These are phyloP conservation scores for Remorina albescens DNA, from an alignment of 2,797 vertebrate species.

Conservation along the genomic window DNA sequence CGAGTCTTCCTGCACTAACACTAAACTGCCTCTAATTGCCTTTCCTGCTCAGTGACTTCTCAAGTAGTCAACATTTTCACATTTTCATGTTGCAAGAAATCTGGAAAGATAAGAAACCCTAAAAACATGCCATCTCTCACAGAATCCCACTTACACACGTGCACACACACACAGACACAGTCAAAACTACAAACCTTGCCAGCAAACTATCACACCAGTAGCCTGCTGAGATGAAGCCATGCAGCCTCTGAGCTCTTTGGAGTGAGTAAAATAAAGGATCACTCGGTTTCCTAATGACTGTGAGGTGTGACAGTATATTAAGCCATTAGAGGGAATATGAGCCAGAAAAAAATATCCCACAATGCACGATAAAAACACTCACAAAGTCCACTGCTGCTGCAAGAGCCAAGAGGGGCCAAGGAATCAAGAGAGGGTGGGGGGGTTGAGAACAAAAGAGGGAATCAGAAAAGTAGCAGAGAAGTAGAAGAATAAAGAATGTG, in stretches of 20 bases:
- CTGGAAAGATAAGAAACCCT: background rate
- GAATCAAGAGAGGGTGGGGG: background rate
- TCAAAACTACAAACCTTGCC: slow-evolving; percentile 24
- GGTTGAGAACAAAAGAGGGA: slow-evolving; percentile 8
- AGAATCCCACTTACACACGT: slow-evolving; percentile 1
- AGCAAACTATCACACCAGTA: slow-evolving; percentile 23
- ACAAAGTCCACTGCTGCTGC: slow-evolving; percentile 25
- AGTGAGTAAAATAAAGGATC: slow-evolving; percentile 59
- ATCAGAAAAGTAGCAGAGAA: slow-evolving; percentile 19
- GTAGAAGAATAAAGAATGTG: slow-evolving; percentile 37
- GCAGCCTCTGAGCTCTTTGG: slow-evolving; percentile 35
- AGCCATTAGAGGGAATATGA: slow-evolving; percentile 59
- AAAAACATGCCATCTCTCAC: slow-evolving; percentile 16
- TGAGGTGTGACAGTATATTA: slow-evolving; percentile 68
- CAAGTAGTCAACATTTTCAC: slow-evolving; percentile 46
- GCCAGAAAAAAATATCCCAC: slow-evolving; percentile 47
- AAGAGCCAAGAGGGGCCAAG: slow-evolving; percentile 14
- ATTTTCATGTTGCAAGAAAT: slow-evolving; percentile 27
- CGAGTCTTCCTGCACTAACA: slow-evolving; percentile 46
- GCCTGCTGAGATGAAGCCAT: slow-evolving; percentile 13
- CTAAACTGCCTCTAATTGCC: slow-evolving; percentile 56
- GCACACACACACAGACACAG: slow-evolving; percentile 5
- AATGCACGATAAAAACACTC: slow-evolving; percentile 66
- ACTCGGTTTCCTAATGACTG: slow-evolving; percentile 63
- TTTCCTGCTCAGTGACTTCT: slow-evolving; percentile 39